Percentiles rank a stretch among this genome's conserved stretches.
These are phyloP conservation scores for Capitulum mitella DNA, from an alignment of 2,888 invertebrate species.

Conservation along the genomic window DNA sequence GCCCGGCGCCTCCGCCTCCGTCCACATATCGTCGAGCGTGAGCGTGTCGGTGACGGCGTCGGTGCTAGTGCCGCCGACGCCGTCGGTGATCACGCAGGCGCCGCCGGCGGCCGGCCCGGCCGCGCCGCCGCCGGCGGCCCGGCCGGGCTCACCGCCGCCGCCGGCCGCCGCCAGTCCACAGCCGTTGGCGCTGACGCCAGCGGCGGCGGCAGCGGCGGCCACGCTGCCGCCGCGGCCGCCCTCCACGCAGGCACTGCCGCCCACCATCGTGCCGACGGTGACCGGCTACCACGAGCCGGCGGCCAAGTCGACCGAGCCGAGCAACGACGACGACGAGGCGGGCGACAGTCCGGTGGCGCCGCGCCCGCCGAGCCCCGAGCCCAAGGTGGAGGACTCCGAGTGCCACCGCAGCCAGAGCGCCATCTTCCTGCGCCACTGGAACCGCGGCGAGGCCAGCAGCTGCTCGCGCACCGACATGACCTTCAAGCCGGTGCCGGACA, in stretches of 20 bases:
- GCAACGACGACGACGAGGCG: neutral
- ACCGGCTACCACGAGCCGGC: neutral
- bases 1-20: neutral
- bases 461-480: constrained; percentile 91
- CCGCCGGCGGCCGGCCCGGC: neutral
- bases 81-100: constrained; percentile 1
- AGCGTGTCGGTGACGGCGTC: neutral
- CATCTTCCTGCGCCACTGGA: constrained; percentile 91
- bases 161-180: neutral
- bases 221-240: neutral
- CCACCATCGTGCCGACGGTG: neutral
- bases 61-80: neutral
- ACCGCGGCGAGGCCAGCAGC: constrained; percentile 90
- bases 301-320: neutral
- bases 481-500: constrained; percentile 92
- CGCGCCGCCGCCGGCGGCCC: neutral
- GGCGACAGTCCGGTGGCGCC: neutral
- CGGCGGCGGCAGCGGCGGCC: too few species aligned
- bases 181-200: neutral
- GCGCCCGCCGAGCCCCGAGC: constrained; percentile 58
- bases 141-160: neutral
- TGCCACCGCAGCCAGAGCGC: constrained; percentile 92
- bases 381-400: constrained; percentile 88
- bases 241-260: neutral
- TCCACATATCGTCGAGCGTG: neutral